phyloP scores from a whole-genome alignment of 23 tunicate genomes.

The Clavelina lepadiformis region DNA sequence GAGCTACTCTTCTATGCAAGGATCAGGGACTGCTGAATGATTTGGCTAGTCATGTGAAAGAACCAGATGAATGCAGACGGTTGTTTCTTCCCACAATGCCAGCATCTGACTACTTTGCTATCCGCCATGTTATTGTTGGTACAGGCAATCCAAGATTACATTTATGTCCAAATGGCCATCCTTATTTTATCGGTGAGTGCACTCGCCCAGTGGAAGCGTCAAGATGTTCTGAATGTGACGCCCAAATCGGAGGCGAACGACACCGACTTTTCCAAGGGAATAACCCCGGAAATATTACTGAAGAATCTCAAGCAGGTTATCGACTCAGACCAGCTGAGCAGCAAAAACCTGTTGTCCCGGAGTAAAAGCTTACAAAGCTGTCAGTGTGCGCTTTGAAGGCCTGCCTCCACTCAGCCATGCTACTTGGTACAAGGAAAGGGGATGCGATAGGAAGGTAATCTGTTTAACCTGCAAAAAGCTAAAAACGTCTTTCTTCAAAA shows the following conservation, averaged over 20 bases:
- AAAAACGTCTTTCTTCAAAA: not conserved
- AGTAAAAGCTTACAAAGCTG: conserved; percentile 20
- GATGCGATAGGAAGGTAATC: conserved; percentile 7
- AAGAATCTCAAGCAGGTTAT: conserved; percentile 69
- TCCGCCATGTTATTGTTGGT: conserved; percentile 6
- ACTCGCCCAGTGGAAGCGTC: conserved; percentile 33
- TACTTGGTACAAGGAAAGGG: conserved; percentile 17
- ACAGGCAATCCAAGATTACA: conserved; percentile 12
- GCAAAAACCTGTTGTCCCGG: conserved; percentile 15
- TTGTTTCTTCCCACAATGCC: conserved; percentile 42
- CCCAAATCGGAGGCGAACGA: conserved; percentile 23
- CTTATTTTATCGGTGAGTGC: conserved; percentile 61
- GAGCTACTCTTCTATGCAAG: not conserved
- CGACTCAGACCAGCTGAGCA: conserved; percentile 11
- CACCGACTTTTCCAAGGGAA: conserved; percentile 48
- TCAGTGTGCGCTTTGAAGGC: conserved; percentile 40
- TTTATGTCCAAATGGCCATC: conserved; percentile 68
- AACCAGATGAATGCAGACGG: too few relatives aligned
- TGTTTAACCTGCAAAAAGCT: conserved; percentile 7
- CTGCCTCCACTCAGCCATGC: conserved; percentile 30
- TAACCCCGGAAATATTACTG: conserved; percentile 27
- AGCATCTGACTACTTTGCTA: conserved; percentile 9
- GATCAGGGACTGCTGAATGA: not conserved
- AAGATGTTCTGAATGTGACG: conserved; percentile 51
- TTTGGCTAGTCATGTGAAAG: too few relatives aligned